Conservation (phyloP, 2,113 vertebrate species). For the Cygnus buccinator region DNA sequence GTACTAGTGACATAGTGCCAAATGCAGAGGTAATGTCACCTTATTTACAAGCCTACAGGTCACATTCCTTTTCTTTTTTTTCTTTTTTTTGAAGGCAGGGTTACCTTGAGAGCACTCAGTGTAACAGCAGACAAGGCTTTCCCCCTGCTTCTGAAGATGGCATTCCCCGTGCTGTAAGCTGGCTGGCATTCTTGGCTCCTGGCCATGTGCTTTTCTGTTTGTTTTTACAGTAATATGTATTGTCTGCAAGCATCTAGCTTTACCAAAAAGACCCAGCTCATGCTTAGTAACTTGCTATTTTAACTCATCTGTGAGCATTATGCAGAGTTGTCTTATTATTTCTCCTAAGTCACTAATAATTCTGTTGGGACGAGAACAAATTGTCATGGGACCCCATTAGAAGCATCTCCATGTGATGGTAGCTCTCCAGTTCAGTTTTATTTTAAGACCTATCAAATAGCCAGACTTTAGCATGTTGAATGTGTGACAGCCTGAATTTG, state of each 20-base stretch:
- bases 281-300: background rate
- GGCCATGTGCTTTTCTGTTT: background rate
- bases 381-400: constrained; percentile 32
- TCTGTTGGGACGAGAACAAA: background rate
- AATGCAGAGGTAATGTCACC: background rate
- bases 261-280: background rate
- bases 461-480: background rate
- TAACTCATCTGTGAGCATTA: background rate
- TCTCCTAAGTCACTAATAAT: background rate
- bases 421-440: background rate
- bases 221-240: background rate
- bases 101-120: background rate
- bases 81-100: background rate
- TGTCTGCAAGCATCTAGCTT: background rate
- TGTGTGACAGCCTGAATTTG: constrained; percentile 27
- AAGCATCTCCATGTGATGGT: background rate
- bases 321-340: background rate
- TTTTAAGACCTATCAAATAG: constrained; percentile 40
- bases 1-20: background rate
- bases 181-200: background rate
- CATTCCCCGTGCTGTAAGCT: background rate
- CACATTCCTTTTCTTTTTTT: background rate
- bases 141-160: background rate
- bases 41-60: constrained; percentile 17
- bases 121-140: background rate